These are phyloP conservation scores for Paralichthys olivaceus DNA, from an alignment of 2,113 vertebrate genomes.

Conservation along the genomic window DNA sequence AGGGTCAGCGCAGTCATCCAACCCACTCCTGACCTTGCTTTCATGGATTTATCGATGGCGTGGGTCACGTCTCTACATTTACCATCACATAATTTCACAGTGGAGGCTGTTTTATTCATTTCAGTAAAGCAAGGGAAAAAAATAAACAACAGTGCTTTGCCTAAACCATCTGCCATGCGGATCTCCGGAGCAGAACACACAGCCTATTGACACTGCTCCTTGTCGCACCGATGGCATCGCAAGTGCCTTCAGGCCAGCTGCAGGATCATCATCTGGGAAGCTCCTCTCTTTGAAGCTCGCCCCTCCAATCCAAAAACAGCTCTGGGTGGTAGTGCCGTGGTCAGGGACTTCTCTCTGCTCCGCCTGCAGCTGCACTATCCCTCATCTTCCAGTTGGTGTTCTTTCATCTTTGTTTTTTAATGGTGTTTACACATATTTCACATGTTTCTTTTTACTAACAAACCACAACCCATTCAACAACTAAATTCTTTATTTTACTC, in stretches of 20 bases:
- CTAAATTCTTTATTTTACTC: slow-evolving; percentile 1
- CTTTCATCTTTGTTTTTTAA: slow-evolving; percentile 57
- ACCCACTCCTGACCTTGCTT: too few relatives aligned
- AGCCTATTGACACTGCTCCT: background rate
- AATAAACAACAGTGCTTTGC: background rate
- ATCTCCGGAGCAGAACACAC: background rate
- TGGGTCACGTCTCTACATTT: background rate
- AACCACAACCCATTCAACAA: slow-evolving; percentile 23
- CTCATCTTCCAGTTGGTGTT: slow-evolving; percentile 16
- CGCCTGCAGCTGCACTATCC: slow-evolving; percentile 31
- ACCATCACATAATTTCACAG: background rate
- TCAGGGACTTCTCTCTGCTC: slow-evolving; percentile 28
- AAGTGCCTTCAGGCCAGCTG: slow-evolving; percentile 9
- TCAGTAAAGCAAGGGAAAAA: background rate
- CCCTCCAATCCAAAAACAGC: slow-evolving; percentile 25
- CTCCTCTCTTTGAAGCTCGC: slow-evolving; percentile 37
- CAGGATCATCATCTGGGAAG: slow-evolving; percentile 8
- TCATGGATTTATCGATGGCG: too few relatives aligned
- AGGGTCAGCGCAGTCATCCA: too few relatives aligned
- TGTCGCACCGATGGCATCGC: background rate
- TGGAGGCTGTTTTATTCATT: background rate
- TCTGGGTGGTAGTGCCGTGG: slow-evolving; percentile 20
- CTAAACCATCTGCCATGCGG: slow-evolving; percentile 17
- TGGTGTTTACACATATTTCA: slow-evolving; percentile 32
- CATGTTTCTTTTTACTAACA: slow-evolving; percentile 25